Conservation (phyloP, 2,797 vertebrate genomes). For the Bucorvus abyssinicus region DNA sequence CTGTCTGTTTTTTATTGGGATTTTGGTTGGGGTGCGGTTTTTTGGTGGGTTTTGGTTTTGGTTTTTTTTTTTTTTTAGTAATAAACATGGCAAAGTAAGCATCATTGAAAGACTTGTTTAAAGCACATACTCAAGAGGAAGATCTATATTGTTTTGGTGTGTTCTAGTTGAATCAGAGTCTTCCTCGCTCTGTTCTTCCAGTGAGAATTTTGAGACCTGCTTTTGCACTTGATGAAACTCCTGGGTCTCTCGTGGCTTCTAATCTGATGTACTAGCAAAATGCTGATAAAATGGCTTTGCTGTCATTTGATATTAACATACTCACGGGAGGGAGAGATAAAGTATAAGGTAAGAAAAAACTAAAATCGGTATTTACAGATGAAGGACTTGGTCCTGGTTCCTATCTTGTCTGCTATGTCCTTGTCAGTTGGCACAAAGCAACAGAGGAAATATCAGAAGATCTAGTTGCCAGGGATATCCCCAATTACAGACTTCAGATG, state of each 20-base stretch:
- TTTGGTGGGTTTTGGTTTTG: too few species aligned
- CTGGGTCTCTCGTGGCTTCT: neutral
- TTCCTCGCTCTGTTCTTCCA: neutral
- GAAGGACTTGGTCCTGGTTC: neutral
- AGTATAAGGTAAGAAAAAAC: neutral
- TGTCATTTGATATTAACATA: neutral
- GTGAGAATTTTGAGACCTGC: neutral
- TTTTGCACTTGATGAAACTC: neutral
- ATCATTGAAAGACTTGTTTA: neutral
- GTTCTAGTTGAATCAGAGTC: neutral
- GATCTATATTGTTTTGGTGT: fast-evolving
- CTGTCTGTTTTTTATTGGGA: neutral
- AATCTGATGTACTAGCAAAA: neutral
- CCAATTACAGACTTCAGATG: neutral
- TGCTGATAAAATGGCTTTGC: neutral
- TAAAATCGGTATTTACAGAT: neutral
- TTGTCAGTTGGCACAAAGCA: neutral
- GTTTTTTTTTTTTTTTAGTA: neutral
- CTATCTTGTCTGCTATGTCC: neutral
- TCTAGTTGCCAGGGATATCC: neutral
- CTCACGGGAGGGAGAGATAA: neutral
- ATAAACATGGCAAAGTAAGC: neutral
- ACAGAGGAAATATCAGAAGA: neutral
- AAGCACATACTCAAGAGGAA: neutral
- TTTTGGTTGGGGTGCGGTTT: neutral